phyloP scores from a whole-genome alignment of 2,113 vertebrate species.

The Dipodomys ordii region DNA sequence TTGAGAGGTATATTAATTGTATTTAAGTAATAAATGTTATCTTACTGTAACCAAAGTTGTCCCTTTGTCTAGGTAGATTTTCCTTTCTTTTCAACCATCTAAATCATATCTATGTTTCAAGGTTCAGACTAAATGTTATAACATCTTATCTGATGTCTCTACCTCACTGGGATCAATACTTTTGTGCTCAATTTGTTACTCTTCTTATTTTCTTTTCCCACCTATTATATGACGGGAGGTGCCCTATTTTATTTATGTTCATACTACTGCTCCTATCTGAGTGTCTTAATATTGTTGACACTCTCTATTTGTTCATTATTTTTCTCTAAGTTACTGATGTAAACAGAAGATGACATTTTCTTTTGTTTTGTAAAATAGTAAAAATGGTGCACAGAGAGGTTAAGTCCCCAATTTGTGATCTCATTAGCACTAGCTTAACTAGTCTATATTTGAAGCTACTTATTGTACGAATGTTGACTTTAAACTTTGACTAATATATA shows the following conservation, averaged over 20 bases:
- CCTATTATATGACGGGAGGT: background rate
- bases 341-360: background rate
- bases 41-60: constrained; percentile 8
- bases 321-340: background rate
- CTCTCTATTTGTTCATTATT: background rate
- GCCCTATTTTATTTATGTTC: background rate
- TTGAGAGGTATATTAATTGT: background rate
- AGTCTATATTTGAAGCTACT: background rate
- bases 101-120: background rate
- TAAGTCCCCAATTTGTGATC: background rate
- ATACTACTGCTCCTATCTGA: background rate
- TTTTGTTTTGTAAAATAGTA: constrained; percentile 27
- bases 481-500: background rate
- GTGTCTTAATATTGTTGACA: background rate
- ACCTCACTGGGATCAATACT: background rate
- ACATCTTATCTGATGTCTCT: background rate
- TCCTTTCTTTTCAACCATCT: background rate
- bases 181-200: background rate
- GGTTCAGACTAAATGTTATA: background rate
- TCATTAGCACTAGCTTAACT: background rate
- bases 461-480: background rate
- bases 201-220: background rate
- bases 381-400: background rate
- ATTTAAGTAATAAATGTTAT: background rate
- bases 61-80: background rate